These are phyloP conservation scores for Hydrolagus affinis DNA, from an alignment of 2,113 vertebrate species.

Conservation along the genomic window DNA sequence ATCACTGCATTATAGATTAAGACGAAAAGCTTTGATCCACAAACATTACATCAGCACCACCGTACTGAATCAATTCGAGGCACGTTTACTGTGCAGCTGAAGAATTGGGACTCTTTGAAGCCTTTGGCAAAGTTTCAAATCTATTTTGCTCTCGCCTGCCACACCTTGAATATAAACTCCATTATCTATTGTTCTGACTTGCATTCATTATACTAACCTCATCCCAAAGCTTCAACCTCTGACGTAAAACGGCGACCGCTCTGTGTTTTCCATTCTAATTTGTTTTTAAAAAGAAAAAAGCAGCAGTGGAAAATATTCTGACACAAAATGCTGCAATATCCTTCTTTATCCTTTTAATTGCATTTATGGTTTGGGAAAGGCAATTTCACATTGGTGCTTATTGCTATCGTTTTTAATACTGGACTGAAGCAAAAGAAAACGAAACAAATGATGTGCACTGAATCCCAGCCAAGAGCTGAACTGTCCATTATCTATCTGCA, in stretches of 20 bases:
- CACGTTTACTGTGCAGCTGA: background rate
- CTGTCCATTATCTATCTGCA: constrained; percentile 48
- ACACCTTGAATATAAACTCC: background rate
- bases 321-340: background rate
- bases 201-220: background rate
- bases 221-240: background rate
- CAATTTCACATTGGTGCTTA: constrained; percentile 41
- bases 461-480: constrained; percentile 51
- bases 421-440: constrained; percentile 33
- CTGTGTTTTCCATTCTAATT: background rate
- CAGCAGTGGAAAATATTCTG: too few relatives aligned
- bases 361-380: background rate
- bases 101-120: background rate
- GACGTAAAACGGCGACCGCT: background rate
- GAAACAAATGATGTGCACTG: constrained; percentile 48
- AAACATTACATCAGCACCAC: background rate
- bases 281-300: background rate
- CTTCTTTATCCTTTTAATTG: background rate
- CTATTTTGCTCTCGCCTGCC: constrained; percentile 6
- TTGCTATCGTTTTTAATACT: constrained; percentile 45
- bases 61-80: background rate
- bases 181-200: background rate
- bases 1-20: constrained; percentile 13
- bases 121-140: background rate
- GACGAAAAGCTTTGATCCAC: background rate